These are phyloP conservation scores for Caenorhabditis elegans DNA, from an alignment of 1,140 invertebrate species.

Conservation along the genomic window DNA sequence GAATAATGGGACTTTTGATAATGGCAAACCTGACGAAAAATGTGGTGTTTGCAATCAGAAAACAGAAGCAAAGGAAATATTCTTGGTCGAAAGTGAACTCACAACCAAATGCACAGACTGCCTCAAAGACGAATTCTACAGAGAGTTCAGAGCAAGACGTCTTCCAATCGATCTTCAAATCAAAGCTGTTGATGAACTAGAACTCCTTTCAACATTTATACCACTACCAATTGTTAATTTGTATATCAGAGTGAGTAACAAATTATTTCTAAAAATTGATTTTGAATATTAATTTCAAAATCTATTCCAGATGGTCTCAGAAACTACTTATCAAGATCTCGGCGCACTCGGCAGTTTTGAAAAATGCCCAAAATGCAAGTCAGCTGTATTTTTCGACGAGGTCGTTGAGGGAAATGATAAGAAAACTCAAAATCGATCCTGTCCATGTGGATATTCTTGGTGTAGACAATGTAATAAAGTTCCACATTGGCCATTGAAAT, in stretches of 20 bases:
- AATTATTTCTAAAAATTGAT: no score
- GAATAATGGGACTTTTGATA: not conserved
- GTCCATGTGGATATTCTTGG: no score
- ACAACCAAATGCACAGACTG: not conserved
- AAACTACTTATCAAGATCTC: not conserved
- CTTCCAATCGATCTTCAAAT: not conserved
- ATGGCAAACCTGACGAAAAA: not conserved
- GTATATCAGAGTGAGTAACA: not conserved
- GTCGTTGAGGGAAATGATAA: not conserved
- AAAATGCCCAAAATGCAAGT: not conserved
- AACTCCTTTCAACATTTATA: not conserved
- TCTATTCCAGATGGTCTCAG: not conserved
- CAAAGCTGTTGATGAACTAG: not conserved
- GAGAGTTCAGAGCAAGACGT: not conserved
- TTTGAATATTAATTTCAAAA: not conserved
- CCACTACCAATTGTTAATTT: not conserved
- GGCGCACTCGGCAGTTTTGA: not conserved
- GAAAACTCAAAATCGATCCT: not conserved
- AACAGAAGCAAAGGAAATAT: not conserved
- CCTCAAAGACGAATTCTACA: not conserved
- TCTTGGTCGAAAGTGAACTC: not conserved
- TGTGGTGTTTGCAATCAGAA: not conserved
- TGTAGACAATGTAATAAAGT: not conserved
- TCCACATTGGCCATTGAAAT: not conserved
- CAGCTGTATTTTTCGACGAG: not conserved